A percentile compares a stretch with the other conserved stretches of the same genome.
phyloP scores from a whole-genome alignment of 2,888 invertebrate species.

The Yponomeuta plumbellus region DNA sequence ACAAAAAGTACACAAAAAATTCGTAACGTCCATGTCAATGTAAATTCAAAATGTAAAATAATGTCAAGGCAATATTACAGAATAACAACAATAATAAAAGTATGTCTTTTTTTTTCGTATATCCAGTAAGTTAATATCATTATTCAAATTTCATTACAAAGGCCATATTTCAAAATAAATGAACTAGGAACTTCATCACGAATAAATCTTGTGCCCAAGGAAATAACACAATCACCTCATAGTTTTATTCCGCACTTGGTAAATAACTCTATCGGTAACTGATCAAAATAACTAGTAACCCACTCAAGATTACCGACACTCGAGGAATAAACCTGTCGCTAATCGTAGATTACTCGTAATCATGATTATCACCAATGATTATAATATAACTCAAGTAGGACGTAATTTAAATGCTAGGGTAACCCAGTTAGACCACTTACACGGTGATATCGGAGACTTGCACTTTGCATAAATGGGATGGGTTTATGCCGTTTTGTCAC shows the following conservation, averaged over 20 bases:
- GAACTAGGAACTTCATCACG: too few species aligned
- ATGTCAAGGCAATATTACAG: too few species aligned
- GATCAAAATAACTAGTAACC: constrained; percentile 13
- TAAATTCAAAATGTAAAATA: too few species aligned
- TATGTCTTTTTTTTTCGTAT: too few species aligned
- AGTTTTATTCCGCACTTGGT: neutral
- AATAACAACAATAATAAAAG: too few species aligned
- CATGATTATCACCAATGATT: constrained; percentile 63
- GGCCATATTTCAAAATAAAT: too few species aligned
- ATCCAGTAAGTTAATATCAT: too few species aligned
- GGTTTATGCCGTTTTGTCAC: constrained; percentile 20
- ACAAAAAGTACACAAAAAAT: too few species aligned
- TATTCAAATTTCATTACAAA: too few species aligned
- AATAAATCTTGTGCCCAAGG: neutral
- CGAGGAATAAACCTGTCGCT: constrained; percentile 40
- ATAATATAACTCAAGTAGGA: constrained; percentile 51
- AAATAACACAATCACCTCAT: constrained; percentile 8
- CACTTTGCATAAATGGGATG: constrained; percentile 6
- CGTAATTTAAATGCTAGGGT: constrained; percentile 58
- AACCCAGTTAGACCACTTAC: constrained; percentile 66
- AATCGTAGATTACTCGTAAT: constrained; percentile 56
- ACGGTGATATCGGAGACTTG: constrained; percentile 9
- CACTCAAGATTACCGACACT: constrained; percentile 13
- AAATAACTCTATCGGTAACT: constrained; percentile 7
- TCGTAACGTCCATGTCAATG: too few species aligned